Evolutionary conservation across 2,113 vertebrate genomes (phyloP).

Genomic region (Oxyruncus cristatus): DNA sequence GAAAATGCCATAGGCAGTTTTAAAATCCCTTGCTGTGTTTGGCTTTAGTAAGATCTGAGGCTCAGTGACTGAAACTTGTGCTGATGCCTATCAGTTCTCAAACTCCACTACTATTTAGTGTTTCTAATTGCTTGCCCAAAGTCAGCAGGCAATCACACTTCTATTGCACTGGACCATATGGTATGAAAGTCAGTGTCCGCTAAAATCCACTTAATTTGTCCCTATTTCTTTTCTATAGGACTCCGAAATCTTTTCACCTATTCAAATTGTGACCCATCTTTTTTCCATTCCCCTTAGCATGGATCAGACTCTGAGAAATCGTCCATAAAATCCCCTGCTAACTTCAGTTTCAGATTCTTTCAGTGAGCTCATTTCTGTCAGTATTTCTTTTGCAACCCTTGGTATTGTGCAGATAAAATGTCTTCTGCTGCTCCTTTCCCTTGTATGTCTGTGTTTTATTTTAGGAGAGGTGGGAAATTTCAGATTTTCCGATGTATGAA

Average conservation of each 20-base stretch:
- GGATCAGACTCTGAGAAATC: not conserved
- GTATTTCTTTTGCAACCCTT: not conserved
- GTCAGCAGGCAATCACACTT: not conserved
- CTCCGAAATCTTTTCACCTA: not conserved
- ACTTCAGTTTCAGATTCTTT: not conserved
- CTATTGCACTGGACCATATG: not conserved
- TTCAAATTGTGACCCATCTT: not conserved
- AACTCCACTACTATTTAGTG: not conserved
- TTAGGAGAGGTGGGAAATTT: not conserved
- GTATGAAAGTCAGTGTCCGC: not conserved
- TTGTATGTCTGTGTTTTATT: not conserved
- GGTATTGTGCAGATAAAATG: not conserved
- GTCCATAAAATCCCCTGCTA: not conserved
- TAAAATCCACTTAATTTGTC: not conserved
- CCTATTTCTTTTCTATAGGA: not conserved
- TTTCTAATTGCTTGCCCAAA: not conserved
- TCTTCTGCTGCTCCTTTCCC: not conserved
- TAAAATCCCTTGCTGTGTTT: constrained; percentile 24
- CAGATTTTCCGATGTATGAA: not conserved
- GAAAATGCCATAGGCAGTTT: constrained; percentile 31
- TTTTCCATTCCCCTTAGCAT: not conserved
- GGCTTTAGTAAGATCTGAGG: not conserved
- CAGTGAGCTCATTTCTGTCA: not conserved
- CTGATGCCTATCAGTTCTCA: not conserved
- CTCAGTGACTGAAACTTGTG: not conserved